phyloP scores from a whole-genome alignment of 2,113 vertebrate genomes.

The Aythya baeri region DNA sequence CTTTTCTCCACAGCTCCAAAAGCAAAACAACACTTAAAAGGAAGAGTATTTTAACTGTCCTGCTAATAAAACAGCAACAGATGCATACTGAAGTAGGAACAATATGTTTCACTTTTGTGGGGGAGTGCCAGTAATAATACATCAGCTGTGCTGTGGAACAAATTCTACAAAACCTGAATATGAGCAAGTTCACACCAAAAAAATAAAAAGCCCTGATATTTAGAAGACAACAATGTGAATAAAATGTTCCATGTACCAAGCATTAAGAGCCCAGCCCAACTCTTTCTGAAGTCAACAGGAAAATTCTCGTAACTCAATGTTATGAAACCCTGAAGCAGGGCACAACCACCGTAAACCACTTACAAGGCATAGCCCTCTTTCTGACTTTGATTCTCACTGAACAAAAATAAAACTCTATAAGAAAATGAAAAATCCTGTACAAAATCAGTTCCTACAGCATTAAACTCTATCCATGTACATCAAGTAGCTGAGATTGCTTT shows the following conservation, averaged over 20 bases:
- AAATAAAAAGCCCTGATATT: neutral
- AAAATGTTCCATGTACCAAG: neutral
- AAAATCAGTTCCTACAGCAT: neutral
- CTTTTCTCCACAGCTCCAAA: neutral
- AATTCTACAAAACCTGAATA: neutral
- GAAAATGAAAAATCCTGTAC: neutral
- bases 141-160: neutral
- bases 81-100: neutral
- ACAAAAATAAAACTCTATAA: neutral
- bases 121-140: neutral
- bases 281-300: neutral
- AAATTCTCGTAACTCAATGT: neutral
- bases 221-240: neutral
- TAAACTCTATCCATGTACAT: neutral
- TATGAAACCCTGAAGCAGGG: neutral
- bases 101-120: neutral
- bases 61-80: neutral
- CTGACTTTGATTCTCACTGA: neutral
- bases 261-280: neutral
- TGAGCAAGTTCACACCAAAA: neutral
- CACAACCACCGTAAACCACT: rapidly evolving
- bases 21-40: neutral
- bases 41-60: neutral
- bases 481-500: neutral
- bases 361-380: neutral